Evolutionary conservation across 2,888 invertebrate species (phyloP).

Genomic region (Cataglyphis albicans): DNA sequence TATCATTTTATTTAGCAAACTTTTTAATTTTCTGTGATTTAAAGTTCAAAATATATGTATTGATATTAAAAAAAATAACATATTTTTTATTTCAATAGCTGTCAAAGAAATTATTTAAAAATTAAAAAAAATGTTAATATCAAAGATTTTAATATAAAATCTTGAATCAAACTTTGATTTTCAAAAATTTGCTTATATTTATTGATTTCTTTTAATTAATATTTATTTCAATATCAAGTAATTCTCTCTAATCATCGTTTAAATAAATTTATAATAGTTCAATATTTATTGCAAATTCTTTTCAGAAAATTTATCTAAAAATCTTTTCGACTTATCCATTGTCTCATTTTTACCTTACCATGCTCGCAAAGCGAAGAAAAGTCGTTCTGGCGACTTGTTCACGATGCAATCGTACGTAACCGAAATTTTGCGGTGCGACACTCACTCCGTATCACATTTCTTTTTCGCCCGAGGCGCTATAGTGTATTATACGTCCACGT

Average conservation of each 20-base stretch:
- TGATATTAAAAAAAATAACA: background rate
- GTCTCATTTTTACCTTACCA: constrained; percentile 5
- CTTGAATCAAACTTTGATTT: background rate
- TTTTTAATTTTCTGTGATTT: background rate
- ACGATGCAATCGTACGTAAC: constrained; percentile 71
- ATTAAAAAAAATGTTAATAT: background rate
- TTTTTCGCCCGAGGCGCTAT: constrained; percentile 80
- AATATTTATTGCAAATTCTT: background rate
- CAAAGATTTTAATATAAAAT: background rate
- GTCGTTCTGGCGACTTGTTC: constrained; percentile 53
- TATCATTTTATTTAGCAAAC: background rate
- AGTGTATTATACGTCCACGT: constrained; percentile 84
- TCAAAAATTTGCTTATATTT: background rate
- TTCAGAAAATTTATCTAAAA: background rate
- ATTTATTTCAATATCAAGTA: background rate
- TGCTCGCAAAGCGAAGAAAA: constrained; percentile 22
- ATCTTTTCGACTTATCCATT: background rate
- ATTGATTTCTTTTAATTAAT: background rate
- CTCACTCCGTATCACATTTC: constrained; percentile 82
- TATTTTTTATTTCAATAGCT: background rate
- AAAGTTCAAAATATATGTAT: background rate
- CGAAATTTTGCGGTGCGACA: constrained; percentile 78
- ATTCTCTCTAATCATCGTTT: background rate
- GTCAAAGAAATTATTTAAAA: background rate
- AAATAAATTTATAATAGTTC: background rate